These are phyloP conservation scores for Cyprinodon variegatus DNA, from an alignment of 2,113 vertebrate species.

Conservation along the genomic window DNA sequence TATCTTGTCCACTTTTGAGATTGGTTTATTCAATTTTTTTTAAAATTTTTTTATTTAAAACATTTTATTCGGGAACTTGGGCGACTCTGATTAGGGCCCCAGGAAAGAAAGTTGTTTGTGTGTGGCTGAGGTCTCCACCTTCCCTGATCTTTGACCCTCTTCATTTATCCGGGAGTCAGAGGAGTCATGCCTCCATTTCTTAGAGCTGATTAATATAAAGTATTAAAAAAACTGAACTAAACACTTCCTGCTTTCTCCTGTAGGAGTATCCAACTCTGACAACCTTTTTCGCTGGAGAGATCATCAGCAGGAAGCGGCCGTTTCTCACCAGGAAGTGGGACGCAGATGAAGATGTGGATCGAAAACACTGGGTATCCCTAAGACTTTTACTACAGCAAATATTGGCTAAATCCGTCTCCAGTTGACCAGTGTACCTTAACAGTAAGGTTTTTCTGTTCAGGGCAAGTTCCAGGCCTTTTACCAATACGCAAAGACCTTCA, in stretches of 20 bases:
- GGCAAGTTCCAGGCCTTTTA: slow-evolving; percentile 99
- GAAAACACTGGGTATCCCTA: slow-evolving; percentile 93
- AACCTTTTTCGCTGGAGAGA: slow-evolving; percentile 98
- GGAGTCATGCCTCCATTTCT: too few species aligned
- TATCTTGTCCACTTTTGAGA: too few species aligned
- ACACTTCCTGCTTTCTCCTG: neutral
- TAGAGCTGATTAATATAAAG: too few species aligned
- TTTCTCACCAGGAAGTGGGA: slow-evolving; percentile 99
- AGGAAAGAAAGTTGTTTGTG: too few species aligned
- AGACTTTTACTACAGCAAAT: neutral
- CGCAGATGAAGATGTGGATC: slow-evolving; percentile 97
- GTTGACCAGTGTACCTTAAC: neutral
- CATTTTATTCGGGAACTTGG: too few species aligned
- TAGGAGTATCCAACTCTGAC: slow-evolving; percentile 98
- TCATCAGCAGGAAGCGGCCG: slow-evolving; percentile 96
- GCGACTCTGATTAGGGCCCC: too few species aligned
- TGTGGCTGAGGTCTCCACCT: too few species aligned
- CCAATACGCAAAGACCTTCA: slow-evolving; percentile 98
- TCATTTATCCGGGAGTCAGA: too few species aligned
- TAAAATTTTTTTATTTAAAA: too few species aligned
- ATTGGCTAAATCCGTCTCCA: neutral
- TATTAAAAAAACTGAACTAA: neutral
- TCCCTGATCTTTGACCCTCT: too few species aligned
- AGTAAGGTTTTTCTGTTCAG: slow-evolving; percentile 71
- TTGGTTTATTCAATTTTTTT: too few species aligned